Evolutionary conservation across 2,113 vertebrate species (phyloP).

Genomic region (human): GRCh38 chr17:2862001-2862500

Average conservation of each 20-base stretch:
- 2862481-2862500: conserved; percentile 37
- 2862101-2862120: not conserved
- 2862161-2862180: not conserved
- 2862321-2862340: conserved; percentile 25
- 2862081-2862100: not conserved
- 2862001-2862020: not conserved
- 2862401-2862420: conserved; percentile 66
- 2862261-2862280: not conserved
- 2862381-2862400: conserved; percentile 72
- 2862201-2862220: not conserved
- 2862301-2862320: conserved; percentile 51
- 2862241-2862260: not conserved
- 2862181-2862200: not conserved
- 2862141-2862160: not conserved
- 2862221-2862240: not conserved
- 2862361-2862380: conserved; percentile 58
- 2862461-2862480: conserved; percentile 21
- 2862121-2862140: not conserved
- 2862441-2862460: conserved; percentile 23
- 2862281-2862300: conserved; percentile 34
- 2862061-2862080: not conserved
- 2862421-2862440: conserved; percentile 27
- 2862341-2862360: conserved; percentile 61
- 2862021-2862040: fast-evolving
- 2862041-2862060: not conserved